phyloP scores from a whole-genome alignment of 2,797 vertebrate species.

The Eulemur rubriventer region DNA sequence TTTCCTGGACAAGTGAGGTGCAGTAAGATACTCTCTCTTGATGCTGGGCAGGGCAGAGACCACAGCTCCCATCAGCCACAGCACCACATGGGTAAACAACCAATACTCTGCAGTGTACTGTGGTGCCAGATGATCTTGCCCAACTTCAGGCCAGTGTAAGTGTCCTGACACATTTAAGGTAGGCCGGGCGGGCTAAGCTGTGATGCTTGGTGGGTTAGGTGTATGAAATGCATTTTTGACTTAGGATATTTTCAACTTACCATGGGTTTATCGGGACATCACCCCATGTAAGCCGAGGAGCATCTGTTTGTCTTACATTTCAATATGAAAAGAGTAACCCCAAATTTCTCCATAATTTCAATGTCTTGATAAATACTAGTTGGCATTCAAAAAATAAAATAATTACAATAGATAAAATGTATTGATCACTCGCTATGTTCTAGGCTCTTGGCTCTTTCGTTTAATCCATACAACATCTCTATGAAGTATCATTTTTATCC shows the following conservation, averaged over 20 bases:
- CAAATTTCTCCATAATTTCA: neutral
- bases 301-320: neutral
- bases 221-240: neutral
- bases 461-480: neutral
- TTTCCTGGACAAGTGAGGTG: neutral
- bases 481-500: neutral
- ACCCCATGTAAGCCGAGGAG: accelerated
- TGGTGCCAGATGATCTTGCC: neutral
- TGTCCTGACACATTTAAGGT: neutral
- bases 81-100: no score
- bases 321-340: neutral
- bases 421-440: neutral
- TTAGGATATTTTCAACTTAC: neutral
- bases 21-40: neutral
- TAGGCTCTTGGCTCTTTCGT: neutral
- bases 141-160: neutral
- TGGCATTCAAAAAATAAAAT: neutral
- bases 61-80: neutral
- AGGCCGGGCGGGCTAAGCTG: neutral
- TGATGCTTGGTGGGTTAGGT: neutral
- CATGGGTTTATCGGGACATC: neutral
- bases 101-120: accelerated
- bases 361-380: neutral
- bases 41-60: neutral
- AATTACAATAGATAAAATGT: neutral